These are phyloP conservation scores for Nannoperca obscura DNA, from an alignment of 2,797 vertebrate species.

Conservation along the genomic window DNA sequence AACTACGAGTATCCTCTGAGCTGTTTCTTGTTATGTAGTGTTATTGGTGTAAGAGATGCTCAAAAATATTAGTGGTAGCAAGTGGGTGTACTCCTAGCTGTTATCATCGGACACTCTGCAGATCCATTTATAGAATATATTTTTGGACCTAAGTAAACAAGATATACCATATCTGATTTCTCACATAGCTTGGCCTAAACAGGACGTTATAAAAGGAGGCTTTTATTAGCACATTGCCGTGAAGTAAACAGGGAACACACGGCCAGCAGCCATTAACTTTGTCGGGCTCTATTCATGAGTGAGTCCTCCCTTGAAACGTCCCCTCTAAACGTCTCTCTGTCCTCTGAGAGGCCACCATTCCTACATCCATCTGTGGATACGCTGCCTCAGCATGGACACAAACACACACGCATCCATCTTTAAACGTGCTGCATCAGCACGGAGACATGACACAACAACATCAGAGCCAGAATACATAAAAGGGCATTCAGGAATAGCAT, in stretches of 20 bases:
- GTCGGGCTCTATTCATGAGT: constrained; percentile 47
- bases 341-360: constrained; percentile 75
- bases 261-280: constrained; percentile 68
- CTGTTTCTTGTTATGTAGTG: constrained; percentile 21
- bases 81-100: constrained; percentile 37
- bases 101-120: constrained; percentile 16
- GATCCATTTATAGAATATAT: constrained; percentile 43
- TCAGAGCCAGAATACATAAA: constrained; percentile 72
- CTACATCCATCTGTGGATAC: constrained; percentile 77
- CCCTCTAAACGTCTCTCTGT: constrained; percentile 79
- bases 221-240: constrained; percentile 62
- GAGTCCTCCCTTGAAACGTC: constrained; percentile 57
- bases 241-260: constrained; percentile 44
- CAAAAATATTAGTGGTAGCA: constrained; percentile 28
- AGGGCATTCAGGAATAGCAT: constrained; percentile 68
- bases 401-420: constrained; percentile 69
- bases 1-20: neutral
- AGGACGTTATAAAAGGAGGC: constrained; percentile 51
- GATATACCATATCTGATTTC: constrained; percentile 54
- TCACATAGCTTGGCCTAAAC: constrained; percentile 38
- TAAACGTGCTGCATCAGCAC: constrained; percentile 78
- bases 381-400: constrained; percentile 75
- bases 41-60: constrained; percentile 25
- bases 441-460: constrained; percentile 76
- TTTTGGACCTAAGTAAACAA: constrained; percentile 49